Conservation (phyloP, 2,113 vertebrate genomes). For the Crypturellus undulatus region DNA sequence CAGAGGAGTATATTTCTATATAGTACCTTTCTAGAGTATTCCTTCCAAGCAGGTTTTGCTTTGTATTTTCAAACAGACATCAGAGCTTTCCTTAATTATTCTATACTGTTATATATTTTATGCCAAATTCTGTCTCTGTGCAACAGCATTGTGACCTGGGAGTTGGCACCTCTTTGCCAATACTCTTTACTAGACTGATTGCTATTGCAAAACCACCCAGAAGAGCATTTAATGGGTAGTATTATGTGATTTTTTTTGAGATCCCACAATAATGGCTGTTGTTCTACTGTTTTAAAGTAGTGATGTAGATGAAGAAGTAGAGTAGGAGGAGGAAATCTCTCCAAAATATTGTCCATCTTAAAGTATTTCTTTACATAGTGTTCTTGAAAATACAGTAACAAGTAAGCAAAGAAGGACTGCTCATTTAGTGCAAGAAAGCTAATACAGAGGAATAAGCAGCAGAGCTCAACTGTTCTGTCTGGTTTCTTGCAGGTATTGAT, state of each 20-base stretch:
- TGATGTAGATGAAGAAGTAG: neutral
- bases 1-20: neutral
- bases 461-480: neutral
- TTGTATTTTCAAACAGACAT: neutral
- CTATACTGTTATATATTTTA: neutral
- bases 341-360: neutral
- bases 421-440: neutral
- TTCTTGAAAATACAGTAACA: neutral
- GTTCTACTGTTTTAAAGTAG: neutral
- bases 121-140: neutral
- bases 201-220: neutral
- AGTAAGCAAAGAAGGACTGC: neutral
- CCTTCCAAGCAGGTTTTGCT: neutral
- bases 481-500: slow-evolving; percentile 88
- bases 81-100: neutral
- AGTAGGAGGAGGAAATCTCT: neutral
- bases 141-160: neutral
- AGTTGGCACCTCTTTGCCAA: neutral
- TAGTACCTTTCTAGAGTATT: neutral
- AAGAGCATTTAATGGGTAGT: neutral
- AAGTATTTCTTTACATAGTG: neutral
- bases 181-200: neutral
- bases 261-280: neutral
- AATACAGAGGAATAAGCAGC: neutral
- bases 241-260: neutral